Evolutionary conservation across 1,140 invertebrate species (phyloP).

Genomic region (Olivierus martensii): DNA sequence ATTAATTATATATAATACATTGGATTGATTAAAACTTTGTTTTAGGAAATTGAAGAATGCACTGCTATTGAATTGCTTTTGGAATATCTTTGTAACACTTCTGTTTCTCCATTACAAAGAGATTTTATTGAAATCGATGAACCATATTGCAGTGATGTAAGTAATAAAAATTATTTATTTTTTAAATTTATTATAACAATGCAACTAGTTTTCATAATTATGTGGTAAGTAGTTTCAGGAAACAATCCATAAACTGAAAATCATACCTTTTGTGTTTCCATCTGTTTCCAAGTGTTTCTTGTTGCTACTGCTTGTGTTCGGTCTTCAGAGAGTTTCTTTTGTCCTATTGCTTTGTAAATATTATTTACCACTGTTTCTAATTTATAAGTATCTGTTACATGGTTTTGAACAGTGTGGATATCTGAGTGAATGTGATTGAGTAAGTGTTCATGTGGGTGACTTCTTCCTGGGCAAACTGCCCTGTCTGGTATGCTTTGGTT

Average conservation of each 20-base stretch:
- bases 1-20: no score
- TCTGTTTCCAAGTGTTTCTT: neutral
- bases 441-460: no score
- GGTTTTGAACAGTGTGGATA: no score
- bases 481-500: no score
- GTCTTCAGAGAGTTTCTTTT: no score
- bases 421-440: no score
- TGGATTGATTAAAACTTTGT: no score
- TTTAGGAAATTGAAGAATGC: no score
- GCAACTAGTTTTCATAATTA: neutral
- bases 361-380: no score
- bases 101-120: constrained; percentile 65
- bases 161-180: constrained; percentile 17
- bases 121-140: constrained; percentile 72
- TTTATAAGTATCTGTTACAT: no score
- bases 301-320: neutral
- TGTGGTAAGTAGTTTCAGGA: neutral
- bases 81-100: constrained; percentile 69
- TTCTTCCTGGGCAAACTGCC: no score
- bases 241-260: neutral
- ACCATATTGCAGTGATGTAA: constrained; percentile 61
- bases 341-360: no score
- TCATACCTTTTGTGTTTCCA: neutral
- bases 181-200: constrained; percentile 9
- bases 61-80: constrained; percentile 51